A percentile compares a stretch with the other conserved stretches of the same genome.
Conservation (phyloP, 2,888 invertebrate species). For the Lasioglossum calceatum region DNA sequence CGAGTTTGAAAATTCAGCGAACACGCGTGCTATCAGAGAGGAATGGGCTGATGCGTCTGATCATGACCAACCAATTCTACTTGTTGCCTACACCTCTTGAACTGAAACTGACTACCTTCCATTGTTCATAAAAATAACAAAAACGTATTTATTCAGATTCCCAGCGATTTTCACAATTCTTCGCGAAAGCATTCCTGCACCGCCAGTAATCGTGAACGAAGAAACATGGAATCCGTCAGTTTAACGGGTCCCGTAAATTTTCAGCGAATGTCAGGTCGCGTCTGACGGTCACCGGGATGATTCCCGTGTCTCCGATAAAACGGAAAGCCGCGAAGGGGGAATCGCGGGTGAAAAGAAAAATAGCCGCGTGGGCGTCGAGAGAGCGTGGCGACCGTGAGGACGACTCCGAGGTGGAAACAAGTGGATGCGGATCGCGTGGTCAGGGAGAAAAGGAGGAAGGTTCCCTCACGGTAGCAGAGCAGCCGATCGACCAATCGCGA, state of each 20-base stretch:
- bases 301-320: neutral
- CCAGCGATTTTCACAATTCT: no score
- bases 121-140: no score
- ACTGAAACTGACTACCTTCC: no score
- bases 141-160: no score
- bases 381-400: constrained; percentile 33
- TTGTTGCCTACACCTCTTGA: neutral
- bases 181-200: no score
- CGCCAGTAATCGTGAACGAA: no score
- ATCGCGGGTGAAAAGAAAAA: neutral
- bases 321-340: neutral
- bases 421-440: constrained; percentile 28
- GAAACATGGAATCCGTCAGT: no score
- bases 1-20: neutral
- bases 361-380: constrained; percentile 21
- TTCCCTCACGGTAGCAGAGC: constrained; percentile 28
- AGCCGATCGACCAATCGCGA: constrained; percentile 65
- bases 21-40: neutral
- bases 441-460: constrained; percentile 31
- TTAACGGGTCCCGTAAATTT: no score
- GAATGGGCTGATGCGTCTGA: neutral
- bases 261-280: no score
- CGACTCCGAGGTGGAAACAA: constrained; percentile 38
- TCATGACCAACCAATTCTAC: neutral
- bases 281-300: neutral